Evolutionary conservation across 2,888 invertebrate species (phyloP).

Genomic region (Oscheius sp.): DNA sequence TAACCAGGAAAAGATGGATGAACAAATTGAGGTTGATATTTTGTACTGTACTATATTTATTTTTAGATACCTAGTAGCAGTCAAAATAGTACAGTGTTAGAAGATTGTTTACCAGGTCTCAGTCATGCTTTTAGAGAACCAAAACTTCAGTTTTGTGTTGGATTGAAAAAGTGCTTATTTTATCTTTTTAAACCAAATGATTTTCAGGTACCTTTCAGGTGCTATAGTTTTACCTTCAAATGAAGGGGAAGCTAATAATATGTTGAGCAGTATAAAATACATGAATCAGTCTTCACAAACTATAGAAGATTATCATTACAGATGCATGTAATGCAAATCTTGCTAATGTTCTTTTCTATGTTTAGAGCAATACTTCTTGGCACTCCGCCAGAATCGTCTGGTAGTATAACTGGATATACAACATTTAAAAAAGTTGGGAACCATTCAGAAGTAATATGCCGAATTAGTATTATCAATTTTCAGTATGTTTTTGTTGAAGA

Average conservation of each 20-base stretch:
- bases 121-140: conserved; percentile 37
- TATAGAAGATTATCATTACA: conserved; percentile 27
- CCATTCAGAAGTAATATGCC: conserved; percentile 2
- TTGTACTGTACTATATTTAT: not conserved
- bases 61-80: conserved; percentile 4
- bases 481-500: conserved; percentile 52
- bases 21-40: not conserved
- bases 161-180: conserved; percentile 37
- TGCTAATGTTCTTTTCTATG: not conserved
- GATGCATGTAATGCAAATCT: conserved; percentile 33
- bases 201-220: conserved; percentile 47
- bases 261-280: conserved; percentile 42
- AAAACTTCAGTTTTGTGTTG: conserved; percentile 41
- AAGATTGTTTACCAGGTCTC: conserved; percentile 37
- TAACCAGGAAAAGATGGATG: conserved; percentile 36
- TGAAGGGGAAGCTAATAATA: conserved; percentile 32
- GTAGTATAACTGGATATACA: conserved; percentile 42
- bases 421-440: conserved; percentile 42
- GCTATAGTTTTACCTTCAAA: conserved; percentile 53
- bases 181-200: not conserved
- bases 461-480: not conserved
- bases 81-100: conserved; percentile 31
- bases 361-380: conserved; percentile 46
- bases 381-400: conserved; percentile 34
- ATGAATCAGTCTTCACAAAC: conserved; percentile 12